Evolutionary conservation across 1,140 invertebrate species (phyloP).

Genomic region (Drusus annulatus): DNA sequence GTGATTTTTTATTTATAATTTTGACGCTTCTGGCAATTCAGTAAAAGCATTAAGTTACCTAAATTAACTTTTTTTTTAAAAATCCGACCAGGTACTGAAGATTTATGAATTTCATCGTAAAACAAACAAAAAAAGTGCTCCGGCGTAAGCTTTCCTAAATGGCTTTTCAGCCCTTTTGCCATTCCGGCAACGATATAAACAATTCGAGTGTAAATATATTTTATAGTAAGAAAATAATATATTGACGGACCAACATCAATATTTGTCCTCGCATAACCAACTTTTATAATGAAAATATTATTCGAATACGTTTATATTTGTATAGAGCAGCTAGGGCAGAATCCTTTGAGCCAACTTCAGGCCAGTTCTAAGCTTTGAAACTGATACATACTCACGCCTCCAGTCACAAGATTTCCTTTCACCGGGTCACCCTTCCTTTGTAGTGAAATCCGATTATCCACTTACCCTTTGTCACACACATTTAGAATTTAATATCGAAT

Average conservation of each 20-base stretch:
- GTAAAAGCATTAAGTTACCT: no score
- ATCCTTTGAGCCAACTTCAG: conserved; percentile 42
- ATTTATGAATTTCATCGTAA: no score
- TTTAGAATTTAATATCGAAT: conserved; percentile 21
- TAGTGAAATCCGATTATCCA: conserved; percentile 7
- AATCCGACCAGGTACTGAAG: no score
- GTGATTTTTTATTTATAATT: no score
- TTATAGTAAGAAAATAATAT: no score
- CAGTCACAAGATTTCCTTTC: conserved; percentile 37
- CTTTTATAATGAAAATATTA: background rate
- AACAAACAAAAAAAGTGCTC: no score
- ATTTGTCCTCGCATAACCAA: background rate
- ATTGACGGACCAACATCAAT: background rate
- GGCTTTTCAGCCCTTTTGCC: no score
- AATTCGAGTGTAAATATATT: no score
- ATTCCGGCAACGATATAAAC: no score
- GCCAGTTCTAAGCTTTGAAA: conserved; percentile 42
- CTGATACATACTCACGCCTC: conserved; percentile 21
- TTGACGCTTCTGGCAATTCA: no score
- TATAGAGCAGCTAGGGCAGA: background rate
- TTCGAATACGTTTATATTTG: conserved; percentile 1
- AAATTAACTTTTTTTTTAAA: no score
- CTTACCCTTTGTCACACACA: conserved; percentile 4
- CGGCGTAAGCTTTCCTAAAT: no score
- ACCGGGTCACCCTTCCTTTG: background rate